Percentiles rank a stretch among this genome's conserved stretches.
Conservation (phyloP, 2,888 invertebrate species). For the Lysandra coridon region DNA sequence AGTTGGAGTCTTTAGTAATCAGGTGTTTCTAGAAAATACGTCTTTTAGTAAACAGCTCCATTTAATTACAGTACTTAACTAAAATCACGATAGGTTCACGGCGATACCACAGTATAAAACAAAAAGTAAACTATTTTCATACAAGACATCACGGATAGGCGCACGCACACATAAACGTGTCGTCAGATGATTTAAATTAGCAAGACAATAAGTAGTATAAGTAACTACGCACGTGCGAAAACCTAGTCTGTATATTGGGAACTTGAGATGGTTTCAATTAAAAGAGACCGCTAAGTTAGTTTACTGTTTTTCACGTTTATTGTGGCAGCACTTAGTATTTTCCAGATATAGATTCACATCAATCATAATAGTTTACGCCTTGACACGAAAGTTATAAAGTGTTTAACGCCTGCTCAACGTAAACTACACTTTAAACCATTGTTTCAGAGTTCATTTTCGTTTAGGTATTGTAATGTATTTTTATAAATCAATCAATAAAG, state of each 20-base stretch:
- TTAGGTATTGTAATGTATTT: slow-evolving; percentile 26
- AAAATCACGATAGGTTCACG: not conserved
- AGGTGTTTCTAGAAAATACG: not conserved
- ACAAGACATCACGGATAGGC: not conserved
- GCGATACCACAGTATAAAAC: not conserved
- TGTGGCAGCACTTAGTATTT: not conserved
- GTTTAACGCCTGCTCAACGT: not conserved
- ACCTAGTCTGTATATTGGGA: no score
- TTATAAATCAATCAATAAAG: slow-evolving; percentile 15
- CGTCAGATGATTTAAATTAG: no score
- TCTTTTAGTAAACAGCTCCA: not conserved
- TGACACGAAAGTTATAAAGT: slow-evolving; percentile 12
- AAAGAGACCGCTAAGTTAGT: no score
- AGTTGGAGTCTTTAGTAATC: not conserved
- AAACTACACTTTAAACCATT: not conserved
- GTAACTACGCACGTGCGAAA: no score
- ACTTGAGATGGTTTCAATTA: no score
- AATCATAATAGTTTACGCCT: slow-evolving; percentile 6
- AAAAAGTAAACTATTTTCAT: not conserved
- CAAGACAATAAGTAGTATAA: no score
- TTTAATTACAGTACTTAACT: not conserved
- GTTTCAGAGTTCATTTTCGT: not conserved
- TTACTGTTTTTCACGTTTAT: not conserved
- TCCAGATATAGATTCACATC: slow-evolving; percentile 7
- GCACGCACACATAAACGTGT: no score